Evolutionary conservation across 2,113 vertebrate species (phyloP).

Genomic region (Prolemur simus): DNA sequence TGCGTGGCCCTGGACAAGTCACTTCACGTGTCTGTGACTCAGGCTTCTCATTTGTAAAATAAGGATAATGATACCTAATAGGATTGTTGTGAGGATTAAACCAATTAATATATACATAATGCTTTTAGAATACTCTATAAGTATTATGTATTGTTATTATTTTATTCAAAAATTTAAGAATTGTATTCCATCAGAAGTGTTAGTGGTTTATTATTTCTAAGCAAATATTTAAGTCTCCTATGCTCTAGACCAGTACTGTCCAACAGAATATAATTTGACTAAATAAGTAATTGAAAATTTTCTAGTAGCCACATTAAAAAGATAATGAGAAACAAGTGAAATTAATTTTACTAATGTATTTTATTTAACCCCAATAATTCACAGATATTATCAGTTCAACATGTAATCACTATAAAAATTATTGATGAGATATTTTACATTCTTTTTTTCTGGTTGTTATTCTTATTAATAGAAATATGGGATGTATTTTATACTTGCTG

Average conservation of each 20-base stretch:
- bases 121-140: not conserved
- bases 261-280: not conserved
- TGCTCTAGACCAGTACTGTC: not conserved
- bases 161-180: not conserved
- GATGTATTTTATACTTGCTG: not conserved
- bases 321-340: not conserved
- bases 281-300: not conserved
- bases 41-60: conserved; percentile 7
- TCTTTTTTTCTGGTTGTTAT: not conserved
- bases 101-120: not conserved
- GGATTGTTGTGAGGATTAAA: not conserved
- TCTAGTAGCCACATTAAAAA: not conserved
- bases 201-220: not conserved
- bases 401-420: not conserved
- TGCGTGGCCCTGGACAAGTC: not conserved
- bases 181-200: not conserved
- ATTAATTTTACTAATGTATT: not conserved
- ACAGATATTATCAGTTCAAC: not conserved
- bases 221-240: not conserved
- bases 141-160: not conserved
- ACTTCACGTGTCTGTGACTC: not conserved
- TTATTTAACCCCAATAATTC: not conserved
- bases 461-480: not conserved
- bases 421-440: not conserved
- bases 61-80: not conserved